phyloP scores from a whole-genome alignment of 2,113 vertebrate genomes.

The Odobenus rosmarus region DNA sequence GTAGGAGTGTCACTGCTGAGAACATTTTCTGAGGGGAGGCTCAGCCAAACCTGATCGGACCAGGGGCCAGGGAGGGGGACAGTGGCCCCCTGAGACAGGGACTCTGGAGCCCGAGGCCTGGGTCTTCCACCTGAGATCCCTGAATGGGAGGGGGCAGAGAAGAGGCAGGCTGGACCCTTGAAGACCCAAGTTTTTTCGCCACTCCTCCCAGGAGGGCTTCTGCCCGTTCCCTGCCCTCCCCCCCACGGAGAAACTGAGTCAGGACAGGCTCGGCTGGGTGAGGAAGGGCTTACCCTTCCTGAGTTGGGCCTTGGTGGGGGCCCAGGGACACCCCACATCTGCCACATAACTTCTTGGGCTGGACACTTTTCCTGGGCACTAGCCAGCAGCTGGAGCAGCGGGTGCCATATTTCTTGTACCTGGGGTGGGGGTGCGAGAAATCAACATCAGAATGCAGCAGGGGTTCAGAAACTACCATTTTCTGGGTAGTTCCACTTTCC shows the following conservation, averaged over 20 bases:
- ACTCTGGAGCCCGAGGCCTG: not conserved
- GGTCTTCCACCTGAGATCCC: not conserved
- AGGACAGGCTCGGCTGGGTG: not conserved
- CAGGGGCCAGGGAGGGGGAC: not conserved
- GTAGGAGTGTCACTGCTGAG: not conserved
- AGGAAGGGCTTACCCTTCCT: conserved; percentile 60
- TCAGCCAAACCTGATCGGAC: not conserved
- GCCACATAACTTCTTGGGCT: conserved; percentile 86
- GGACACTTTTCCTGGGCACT: conserved; percentile 92
- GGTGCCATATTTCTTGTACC: conserved; percentile 94
- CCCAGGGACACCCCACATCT: conserved; percentile 87
- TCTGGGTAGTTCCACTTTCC: not conserved
- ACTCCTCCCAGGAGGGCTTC: not conserved
- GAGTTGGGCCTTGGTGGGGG: not conserved
- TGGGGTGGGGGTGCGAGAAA: conserved; percentile 67
- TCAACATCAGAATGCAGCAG: not conserved
- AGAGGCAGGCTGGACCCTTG: not conserved
- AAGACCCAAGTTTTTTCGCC: not conserved
- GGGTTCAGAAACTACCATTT: not conserved
- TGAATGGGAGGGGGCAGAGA: not conserved
- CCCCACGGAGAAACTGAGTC: conserved; percentile 38
- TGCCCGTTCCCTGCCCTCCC: not conserved
- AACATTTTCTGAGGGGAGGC: not conserved
- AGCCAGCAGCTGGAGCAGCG: conserved; percentile 92
- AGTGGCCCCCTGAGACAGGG: not conserved